Evolutionary conservation across 2,888 invertebrate genomes (phyloP).

Genomic region (Nysson spinosus): DNA sequence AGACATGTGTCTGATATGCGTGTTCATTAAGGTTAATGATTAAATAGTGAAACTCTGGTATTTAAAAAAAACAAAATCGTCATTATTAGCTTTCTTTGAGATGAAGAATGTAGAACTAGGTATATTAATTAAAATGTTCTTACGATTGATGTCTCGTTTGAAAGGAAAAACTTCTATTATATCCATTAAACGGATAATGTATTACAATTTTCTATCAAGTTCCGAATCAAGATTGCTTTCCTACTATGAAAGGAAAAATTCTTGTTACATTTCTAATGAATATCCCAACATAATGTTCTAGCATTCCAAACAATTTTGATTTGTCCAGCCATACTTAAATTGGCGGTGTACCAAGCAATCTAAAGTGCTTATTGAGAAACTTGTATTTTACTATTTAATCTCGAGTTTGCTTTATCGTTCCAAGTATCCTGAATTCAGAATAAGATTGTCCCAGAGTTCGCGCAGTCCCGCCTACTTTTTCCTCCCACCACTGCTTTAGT

Average conservation of each 20-base stretch:
- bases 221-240: constrained; percentile 5
- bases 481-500: too few species aligned
- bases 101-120: too few species aligned
- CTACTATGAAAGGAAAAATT: constrained; percentile 1
- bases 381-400: constrained; percentile 15
- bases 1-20: too few species aligned
- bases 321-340: constrained; percentile 16
- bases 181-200: neutral
- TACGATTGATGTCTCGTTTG: too few species aligned
- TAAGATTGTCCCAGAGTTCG: too few species aligned
- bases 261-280: constrained; percentile 7
- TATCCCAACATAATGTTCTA: constrained; percentile 18
- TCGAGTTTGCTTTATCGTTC: constrained; percentile 4
- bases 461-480: too few species aligned
- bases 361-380: constrained; percentile 26
- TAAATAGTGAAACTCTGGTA: too few species aligned
- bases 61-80: too few species aligned
- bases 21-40: too few species aligned
- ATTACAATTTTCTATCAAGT: neutral
- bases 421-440: neutral
- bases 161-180: too few species aligned
- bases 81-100: too few species aligned
- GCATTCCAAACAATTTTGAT: constrained; percentile 23
- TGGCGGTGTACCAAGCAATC: constrained; percentile 32
- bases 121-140: too few species aligned